Evolutionary conservation across 2,888 invertebrate species (phyloP).

Genomic region (Volucella zonaria): DNA sequence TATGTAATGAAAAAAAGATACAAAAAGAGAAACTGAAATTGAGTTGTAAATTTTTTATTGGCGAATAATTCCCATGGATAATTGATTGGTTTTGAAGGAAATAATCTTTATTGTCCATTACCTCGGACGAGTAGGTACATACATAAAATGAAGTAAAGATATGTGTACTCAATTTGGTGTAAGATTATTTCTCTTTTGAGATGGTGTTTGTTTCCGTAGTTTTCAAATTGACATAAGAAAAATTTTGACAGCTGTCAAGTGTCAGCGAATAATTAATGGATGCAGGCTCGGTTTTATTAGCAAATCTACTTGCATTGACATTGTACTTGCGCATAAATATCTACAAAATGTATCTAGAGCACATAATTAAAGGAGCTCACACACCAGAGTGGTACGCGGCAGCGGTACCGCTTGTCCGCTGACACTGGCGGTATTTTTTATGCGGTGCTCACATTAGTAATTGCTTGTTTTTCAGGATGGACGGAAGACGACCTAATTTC

Average conservation of each 20-base stretch:
- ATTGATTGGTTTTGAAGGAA: conserved; percentile 17
- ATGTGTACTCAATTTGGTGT: background rate
- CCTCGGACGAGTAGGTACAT: background rate
- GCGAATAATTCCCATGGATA: conserved; percentile 27
- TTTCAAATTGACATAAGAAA: background rate
- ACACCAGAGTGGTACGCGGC: too few relatives aligned
- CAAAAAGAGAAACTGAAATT: conserved; percentile 11
- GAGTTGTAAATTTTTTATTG: conserved; percentile 61
- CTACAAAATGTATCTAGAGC: too few relatives aligned
- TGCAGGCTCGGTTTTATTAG: conserved; percentile 5
- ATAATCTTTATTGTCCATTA: background rate
- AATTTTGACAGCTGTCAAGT: conserved; percentile 43
- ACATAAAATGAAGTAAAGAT: background rate
- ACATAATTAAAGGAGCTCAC: too few relatives aligned
- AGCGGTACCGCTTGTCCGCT: too few relatives aligned
- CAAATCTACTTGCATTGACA: background rate
- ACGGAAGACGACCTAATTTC: too few relatives aligned
- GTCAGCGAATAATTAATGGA: conserved; percentile 41
- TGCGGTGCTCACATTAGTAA: too few relatives aligned
- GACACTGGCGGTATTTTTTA: too few relatives aligned
- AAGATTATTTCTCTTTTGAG: background rate
- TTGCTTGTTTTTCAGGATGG: too few relatives aligned
- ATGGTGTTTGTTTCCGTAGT: background rate
- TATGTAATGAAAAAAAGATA: background rate
- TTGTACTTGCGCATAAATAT: background rate